A percentile compares a stretch with the other conserved stretches of the same genome.
Evolutionary conservation across 2,113 vertebrate species (phyloP).

Genomic region (Lamprotornis superbus): DNA sequence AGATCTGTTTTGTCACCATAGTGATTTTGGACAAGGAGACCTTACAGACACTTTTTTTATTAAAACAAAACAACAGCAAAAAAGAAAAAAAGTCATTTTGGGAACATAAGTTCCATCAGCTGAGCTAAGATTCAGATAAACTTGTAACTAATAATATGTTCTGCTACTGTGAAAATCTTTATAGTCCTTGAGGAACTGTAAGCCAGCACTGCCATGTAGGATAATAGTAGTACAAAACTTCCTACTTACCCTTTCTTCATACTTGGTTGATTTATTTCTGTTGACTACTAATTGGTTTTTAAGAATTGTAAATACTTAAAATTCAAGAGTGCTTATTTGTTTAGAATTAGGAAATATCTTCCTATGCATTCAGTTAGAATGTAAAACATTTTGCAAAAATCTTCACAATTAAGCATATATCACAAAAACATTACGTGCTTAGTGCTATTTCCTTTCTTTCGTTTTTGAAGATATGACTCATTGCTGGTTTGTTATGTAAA

Average conservation of each 20-base stretch:
- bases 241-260: neutral
- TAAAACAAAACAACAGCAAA: neutral
- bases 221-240: neutral
- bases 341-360: neutral
- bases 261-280: neutral
- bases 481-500: neutral
- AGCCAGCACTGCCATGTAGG: neutral
- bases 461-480: neutral
- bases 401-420: neutral
- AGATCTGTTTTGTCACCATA: neutral
- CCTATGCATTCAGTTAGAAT: neutral
- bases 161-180: neutral
- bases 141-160: neutral
- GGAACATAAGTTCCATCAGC: neutral
- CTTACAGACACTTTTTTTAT: neutral
- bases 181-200: neutral
- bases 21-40: neutral
- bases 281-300: neutral
- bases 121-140: slow-evolving; percentile 5
- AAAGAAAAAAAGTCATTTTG: neutral
- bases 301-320: neutral
- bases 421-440: neutral
- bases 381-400: neutral
- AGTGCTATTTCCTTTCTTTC: neutral
- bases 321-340: neutral